Base-by-base conservation (phyloP, 2,888 invertebrate genomes). In the Myathropa florea region DNA sequence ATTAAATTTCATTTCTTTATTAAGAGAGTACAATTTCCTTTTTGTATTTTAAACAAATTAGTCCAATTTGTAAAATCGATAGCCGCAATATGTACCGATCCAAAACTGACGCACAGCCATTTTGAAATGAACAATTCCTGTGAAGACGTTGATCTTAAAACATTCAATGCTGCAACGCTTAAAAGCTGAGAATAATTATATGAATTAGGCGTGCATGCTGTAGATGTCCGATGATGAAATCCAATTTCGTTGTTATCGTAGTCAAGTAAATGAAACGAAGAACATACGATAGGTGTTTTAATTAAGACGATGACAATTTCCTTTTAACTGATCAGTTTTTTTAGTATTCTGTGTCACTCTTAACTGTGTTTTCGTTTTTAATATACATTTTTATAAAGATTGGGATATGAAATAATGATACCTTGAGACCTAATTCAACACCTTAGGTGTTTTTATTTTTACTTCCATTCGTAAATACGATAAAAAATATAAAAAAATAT, bases 371-470 rank as follows among this genome's bases (percentile, higher is more conserved):
- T 63, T 28, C 10, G 14, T 39, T 14, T 36, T 14, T 14, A 36
- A 30, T 21, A n/a, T 63, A 55, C 26, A 4, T 68, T 79, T 79
- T 26, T 21, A 65, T 75, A 55, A 18, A 21, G 4, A 18, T 46
- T 46, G 46, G 60, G 72, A 78, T 77, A 85, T 88, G 84, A 75
- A 82, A 78, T 68, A 77, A 81, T 75, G 83, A 78, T 82, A 76
- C 76, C 83, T 78, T 67, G 2, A 21, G 46, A 46, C 46, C 46
- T 46, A 72, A 55, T 80, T 73, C 75, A 23, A 57, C 10, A 23
- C 10, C 0, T 18, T 46, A 18, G n/a, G n/a, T n/a, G 39, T 0
- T 4, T 18, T 26, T 21, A 65, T 36, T 55, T 36, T 26, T 36
- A 24, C 78, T 71, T 46, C 67, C 67, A 60, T 57, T 63, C 6